Base-by-base conservation (phyloP, 2,113 vertebrate species). In the Stigmatopora argus region DNA sequence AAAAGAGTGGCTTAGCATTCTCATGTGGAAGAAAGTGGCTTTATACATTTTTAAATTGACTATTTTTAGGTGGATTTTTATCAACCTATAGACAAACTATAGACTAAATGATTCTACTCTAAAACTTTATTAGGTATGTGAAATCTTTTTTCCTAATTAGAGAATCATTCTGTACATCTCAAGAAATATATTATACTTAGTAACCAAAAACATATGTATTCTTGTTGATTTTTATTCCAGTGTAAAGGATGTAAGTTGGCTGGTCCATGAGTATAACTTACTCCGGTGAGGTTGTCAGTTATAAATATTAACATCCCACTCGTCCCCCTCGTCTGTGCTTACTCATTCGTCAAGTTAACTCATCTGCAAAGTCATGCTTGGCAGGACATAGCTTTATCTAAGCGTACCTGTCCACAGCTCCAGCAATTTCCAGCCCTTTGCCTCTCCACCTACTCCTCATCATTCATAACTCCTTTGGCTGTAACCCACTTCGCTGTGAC, bases 301-400 rank as follows among this genome's bases (percentile, higher is more conserved):
- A 71, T 83, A 76, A 81, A 85, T 86, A 83, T 86, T 85, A 78
- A 85, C 60, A 58, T 78, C 70, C 65, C 66, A 75, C 86, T 79
- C 74, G 80, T 86, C 77, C 78, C 79, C 84, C 81, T 77, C 78
- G 11, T 63, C 73, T 64, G 80, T 48, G 64, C 71, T 66, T 56
- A 17, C 70, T 81, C 78, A 79, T 83, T 79, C 78, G 84, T 86
- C 80, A 85, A 74, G 78, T 19, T 71, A 71, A 71, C 78, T 84
- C 82, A 78, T 85, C 80, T 82, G 77, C 74, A 83, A 81, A 84
- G 79, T 74, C 85, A 78, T 79, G 77, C 77, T 74, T 83, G 85
- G 81, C 83, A 82, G 69, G 67, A 75, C 67, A 67, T 70, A 0
- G 58, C 78, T 86, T 82, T 83, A 86, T 88, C 83, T 83, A 69